Percentiles rank a stretch among this genome's conserved stretches.
These are phyloP conservation scores for Spongilla lacustris DNA, from an alignment of 37 sponge, comb jelly and placozoan genomes.

Conservation along the genomic window DNA sequence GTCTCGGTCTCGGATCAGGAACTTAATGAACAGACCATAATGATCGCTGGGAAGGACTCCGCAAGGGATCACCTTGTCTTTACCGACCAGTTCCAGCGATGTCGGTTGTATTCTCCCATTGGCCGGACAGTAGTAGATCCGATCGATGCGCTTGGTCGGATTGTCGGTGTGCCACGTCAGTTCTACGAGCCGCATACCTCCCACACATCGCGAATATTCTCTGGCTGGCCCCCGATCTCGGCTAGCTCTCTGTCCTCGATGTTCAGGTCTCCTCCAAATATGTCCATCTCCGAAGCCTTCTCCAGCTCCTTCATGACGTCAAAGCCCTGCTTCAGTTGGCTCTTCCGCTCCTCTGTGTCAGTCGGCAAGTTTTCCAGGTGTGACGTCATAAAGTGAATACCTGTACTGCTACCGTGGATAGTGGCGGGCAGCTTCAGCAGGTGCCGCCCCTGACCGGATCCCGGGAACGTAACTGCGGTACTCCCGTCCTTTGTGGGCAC, in stretches of 20 bases:
- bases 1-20: not conserved
- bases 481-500: not conserved
- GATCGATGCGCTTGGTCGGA: not conserved
- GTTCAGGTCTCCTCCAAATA: slow-evolving; percentile 15
- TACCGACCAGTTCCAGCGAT: not conserved
- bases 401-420: not conserved
- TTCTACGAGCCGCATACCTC: not conserved
- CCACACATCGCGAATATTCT: not conserved
- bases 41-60: slow-evolving; percentile 9
- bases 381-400: slow-evolving; percentile 14
- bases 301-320: not conserved
- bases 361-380: slow-evolving; percentile 5
- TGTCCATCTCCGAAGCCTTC: too few relatives aligned
- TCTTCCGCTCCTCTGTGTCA: not conserved
- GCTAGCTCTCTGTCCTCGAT: not conserved
- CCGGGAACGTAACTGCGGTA: not conserved
- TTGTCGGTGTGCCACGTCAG: slow-evolving; percentile 13
- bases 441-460: not conserved
- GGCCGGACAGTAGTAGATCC: not conserved
- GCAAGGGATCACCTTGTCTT: not conserved
- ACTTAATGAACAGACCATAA: slow-evolving; percentile 9
- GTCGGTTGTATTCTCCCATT: not conserved
- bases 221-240: slow-evolving; percentile 2
- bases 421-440: not conserved
- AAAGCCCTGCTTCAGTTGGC: not conserved